A percentile compares a stretch with the other conserved stretches of the same genome.
Conservation (phyloP, 2,888 invertebrate species). For the Drosophila macrospina region DNA sequence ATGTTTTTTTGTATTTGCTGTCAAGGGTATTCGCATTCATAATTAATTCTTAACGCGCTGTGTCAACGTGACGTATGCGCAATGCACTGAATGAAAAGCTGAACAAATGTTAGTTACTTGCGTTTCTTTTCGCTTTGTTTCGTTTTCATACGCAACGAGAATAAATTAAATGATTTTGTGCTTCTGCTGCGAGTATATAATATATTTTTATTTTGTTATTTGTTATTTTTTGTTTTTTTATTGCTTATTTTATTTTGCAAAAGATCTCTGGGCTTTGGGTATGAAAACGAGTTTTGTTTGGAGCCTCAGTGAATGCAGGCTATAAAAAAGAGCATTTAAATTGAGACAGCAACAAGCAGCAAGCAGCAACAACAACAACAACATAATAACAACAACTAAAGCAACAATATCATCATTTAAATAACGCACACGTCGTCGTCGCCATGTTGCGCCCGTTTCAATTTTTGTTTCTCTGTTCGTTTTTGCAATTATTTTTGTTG, state of each 20-base stretch:
- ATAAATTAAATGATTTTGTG: slow-evolving; percentile 70
- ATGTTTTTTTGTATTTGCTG: slow-evolving; percentile 3
- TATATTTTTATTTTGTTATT: slow-evolving; percentile 35
- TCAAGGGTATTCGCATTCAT: slow-evolving; percentile 49
- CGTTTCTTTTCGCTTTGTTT: slow-evolving; percentile 39
- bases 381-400: slow-evolving; percentile 24
- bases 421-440: slow-evolving; percentile 77
- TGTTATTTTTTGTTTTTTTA: slow-evolving; percentile 8
- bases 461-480: slow-evolving; percentile 40
- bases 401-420: slow-evolving; percentile 71
- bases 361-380: slow-evolving; percentile 24
- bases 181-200: not conserved
- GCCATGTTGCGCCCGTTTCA: slow-evolving; percentile 65
- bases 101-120: slow-evolving; percentile 41
- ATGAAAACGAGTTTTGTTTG: slow-evolving; percentile 60
- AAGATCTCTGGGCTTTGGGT: slow-evolving; percentile 25
- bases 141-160: slow-evolving; percentile 68
- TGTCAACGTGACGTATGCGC: slow-evolving; percentile 61
- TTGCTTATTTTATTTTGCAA: slow-evolving; percentile 32
- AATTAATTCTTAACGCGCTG: slow-evolving; percentile 53
- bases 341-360: slow-evolving; percentile 63
- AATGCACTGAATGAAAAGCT: slow-evolving; percentile 37
- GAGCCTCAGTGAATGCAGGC: slow-evolving; percentile 59
- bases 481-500: slow-evolving; percentile 74
- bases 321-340: slow-evolving; percentile 68